Evolutionary conservation across 2,113 vertebrate genomes (phyloP), one percentile per base, ranked within the genome.

Genomic region (Catharus bicknelli): DNA sequence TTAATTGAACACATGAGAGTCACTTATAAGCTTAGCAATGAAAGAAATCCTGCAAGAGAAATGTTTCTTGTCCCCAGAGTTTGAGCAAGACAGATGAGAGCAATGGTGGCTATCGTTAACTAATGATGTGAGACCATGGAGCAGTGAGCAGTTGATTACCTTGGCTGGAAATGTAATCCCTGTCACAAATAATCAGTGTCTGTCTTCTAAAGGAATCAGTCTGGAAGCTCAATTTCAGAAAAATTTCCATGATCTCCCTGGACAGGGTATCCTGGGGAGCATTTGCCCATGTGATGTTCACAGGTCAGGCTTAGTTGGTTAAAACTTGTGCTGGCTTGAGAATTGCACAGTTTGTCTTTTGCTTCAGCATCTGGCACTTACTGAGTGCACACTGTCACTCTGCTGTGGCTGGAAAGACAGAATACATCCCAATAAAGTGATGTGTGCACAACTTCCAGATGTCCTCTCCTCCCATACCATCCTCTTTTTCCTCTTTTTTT

Each of bases 1-100:
- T 81, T 96, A 92, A 95, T 68, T 92, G 64, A 83, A n/a, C 80
- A 64, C 57, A 54, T 9, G 66, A 90, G 90, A 92, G 50, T 81
- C 40, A 30, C 76, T 83, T 81, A 75, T 1, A 63, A 47, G 53
- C 30, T 93, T 32, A 81, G 76, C 48, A 91, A 53, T 45, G 69
- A 89, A 84, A 66, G 80, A 54, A 81, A 84, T 75, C 62, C 62
- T 76, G 29, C 45, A 58, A 72, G 61, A 95, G 42, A 61, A 82
- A 86, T 87, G 42, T 14, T 10, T 69, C 2, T 9, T 48, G 47
- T 42, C 62, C 79, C 40, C 62, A 54, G 69, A 79, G 74, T 38
- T 57, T 72, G 36, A 3, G 1, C 73, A 26, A 86, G 57, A 90
- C 6, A 29, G 40, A 76, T 58, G 51, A 48, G n/a, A 63, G 42